Percentiles rank a stretch among this genome's conserved stretches.
These are phyloP conservation scores for Ophion costatus DNA, from an alignment of 2,888 invertebrate species.

Conservation along the genomic window DNA sequence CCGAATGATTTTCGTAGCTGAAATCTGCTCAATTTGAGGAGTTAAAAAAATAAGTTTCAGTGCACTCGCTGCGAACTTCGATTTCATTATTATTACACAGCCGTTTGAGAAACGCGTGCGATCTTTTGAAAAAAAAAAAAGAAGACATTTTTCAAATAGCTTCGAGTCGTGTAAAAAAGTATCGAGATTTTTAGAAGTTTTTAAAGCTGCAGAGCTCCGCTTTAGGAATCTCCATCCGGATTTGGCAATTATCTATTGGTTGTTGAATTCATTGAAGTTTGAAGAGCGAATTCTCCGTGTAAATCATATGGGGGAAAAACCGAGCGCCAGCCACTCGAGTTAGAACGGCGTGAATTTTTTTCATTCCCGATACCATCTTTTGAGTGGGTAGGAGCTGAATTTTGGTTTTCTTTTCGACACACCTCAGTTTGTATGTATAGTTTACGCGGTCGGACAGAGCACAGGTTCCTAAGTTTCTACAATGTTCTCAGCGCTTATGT, in stretches of 20 bases:
- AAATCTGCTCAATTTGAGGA: background rate
- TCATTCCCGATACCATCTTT: background rate
- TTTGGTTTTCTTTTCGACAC: background rate
- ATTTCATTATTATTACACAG: no score
- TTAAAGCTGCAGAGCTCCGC: background rate
- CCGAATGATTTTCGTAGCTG: background rate
- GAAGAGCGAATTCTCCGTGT: background rate
- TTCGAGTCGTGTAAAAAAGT: background rate
- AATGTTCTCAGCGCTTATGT: constrained; percentile 44
- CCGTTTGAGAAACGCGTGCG: no score
- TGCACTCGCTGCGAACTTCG: no score
- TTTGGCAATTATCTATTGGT: background rate
- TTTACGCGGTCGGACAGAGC: constrained; percentile 63
- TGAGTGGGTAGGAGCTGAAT: background rate
- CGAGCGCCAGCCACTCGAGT: no score
- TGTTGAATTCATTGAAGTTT: background rate
- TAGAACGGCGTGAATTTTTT: background rate
- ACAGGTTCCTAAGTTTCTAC: constrained; percentile 62
- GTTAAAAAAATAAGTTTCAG: no score
- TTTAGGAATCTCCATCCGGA: background rate
- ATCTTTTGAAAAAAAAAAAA: no score
- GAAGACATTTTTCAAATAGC: background rate
- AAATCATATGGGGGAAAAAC: no score
- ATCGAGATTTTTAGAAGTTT: background rate
- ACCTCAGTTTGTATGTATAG: constrained; percentile 33